phyloP scores from a whole-genome alignment of 2,888 invertebrate genomes.

The Leptopilina syphax region DNA sequence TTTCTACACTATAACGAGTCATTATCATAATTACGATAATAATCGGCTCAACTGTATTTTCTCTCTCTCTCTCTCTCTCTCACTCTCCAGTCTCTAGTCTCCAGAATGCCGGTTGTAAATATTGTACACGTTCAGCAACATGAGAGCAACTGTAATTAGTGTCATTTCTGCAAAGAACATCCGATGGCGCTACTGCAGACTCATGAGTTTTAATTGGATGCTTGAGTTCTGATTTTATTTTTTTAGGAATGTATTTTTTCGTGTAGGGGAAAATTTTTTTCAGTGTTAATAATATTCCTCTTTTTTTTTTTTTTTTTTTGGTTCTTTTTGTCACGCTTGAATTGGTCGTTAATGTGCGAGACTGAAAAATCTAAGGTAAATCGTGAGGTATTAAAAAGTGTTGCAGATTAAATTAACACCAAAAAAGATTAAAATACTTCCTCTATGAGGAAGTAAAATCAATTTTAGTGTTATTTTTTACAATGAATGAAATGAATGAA shows the following conservation, averaged over 20 bases:
- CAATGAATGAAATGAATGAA: no score
- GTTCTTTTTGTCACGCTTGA: background rate
- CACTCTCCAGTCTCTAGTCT: background rate
- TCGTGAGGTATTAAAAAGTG: no score
- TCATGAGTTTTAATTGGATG: slow-evolving; percentile 26
- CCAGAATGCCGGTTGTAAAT: background rate
- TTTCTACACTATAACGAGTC: slow-evolving; percentile 43
- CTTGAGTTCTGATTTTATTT: background rate
- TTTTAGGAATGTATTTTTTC: background rate
- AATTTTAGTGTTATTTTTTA: no score
- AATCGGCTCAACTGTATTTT: slow-evolving; percentile 51
- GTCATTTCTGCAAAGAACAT: slow-evolving; percentile 26
- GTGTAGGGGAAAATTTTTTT: background rate
- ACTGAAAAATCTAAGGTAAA: no score
- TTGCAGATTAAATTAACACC: no score
- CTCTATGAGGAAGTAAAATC: no score
- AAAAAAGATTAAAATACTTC: no score
- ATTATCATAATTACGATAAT: slow-evolving; percentile 67
- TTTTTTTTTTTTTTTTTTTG: background rate
- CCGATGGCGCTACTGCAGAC: background rate
- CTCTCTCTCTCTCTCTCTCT: no score
- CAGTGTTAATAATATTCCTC: background rate
- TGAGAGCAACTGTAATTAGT: slow-evolving; percentile 26
- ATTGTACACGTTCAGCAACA: background rate
- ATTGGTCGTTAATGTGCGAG: no score